Percentiles rank a stretch among this genome's conserved stretches.
Conservation (phyloP, 2,797 vertebrate species). For the Aeoliscus strigatus region DNA sequence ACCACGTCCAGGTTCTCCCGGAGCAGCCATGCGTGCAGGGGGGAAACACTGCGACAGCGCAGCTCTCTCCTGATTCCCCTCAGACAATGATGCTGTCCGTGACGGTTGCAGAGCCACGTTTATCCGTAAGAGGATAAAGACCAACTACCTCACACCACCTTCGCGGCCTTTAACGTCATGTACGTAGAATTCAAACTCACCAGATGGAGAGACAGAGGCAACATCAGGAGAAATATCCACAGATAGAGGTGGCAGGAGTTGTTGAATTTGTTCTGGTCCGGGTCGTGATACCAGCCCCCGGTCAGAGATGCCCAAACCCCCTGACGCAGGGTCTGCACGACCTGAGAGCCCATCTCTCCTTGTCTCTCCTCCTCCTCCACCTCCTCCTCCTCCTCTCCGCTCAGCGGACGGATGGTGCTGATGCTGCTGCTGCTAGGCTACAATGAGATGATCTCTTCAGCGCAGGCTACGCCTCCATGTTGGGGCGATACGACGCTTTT, state of each 20-base stretch:
- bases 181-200: conserved; percentile 75
- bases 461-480: conserved; percentile 68
- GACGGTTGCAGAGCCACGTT: conserved; percentile 12
- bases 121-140: conserved; percentile 6
- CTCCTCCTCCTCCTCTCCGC: conserved; percentile 57
- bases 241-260: conserved; percentile 96
- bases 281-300: conserved; percentile 95
- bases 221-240: conserved; percentile 90
- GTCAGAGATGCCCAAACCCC: conserved; percentile 96
- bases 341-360: conserved; percentile 85
- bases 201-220: conserved; percentile 91
- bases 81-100: conserved; percentile 17
- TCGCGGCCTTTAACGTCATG: conserved; percentile 56
- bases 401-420: conserved; percentile 60
- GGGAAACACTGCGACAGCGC: conserved; percentile 71
- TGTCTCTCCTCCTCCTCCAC: no score
- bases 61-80: conserved; percentile 7
- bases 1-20: conserved; percentile 27
- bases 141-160: conserved; percentile 37
- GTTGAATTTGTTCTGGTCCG: conserved; percentile 92
- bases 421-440: conserved; percentile 64
- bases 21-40: conserved; percentile 63
- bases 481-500: conserved; percentile 45
- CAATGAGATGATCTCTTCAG: conserved; percentile 58
- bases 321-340: conserved; percentile 89